Conservation (phyloP, 1,140 invertebrate genomes). For the Parasteatoda tepidariorum region DNA sequence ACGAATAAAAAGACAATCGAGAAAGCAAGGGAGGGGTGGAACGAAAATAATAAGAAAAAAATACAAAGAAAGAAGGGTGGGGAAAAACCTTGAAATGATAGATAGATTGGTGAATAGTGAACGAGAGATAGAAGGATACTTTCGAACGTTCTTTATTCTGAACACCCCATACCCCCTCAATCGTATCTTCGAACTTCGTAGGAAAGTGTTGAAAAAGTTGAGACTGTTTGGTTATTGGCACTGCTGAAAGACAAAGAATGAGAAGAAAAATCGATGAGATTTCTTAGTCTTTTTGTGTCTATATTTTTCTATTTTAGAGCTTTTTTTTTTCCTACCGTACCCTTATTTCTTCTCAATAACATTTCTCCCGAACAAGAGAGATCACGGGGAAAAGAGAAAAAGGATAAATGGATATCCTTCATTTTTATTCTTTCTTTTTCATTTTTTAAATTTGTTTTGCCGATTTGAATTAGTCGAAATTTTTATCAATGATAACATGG, state of each 20-base stretch:
- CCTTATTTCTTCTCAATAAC: slow-evolving; percentile 34
- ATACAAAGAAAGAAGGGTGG: not conserved
- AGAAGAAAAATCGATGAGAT: slow-evolving; percentile 32
- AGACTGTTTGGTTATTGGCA: slow-evolving; percentile 57
- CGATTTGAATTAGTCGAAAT: too few species aligned
- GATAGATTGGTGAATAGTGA: slow-evolving; percentile 59
- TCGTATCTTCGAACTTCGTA: not conserved
- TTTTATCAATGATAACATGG: too few species aligned
- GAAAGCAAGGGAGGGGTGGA: slow-evolving; percentile 9
- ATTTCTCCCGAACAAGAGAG: slow-evolving; percentile 45
- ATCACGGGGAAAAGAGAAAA: not conserved
- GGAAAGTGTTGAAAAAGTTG: slow-evolving; percentile 31
- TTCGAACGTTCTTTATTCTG: not conserved
- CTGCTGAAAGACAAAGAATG: slow-evolving; percentile 52
- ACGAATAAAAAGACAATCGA: slow-evolving; percentile 36
- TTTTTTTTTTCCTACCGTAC: not conserved
- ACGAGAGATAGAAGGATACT: slow-evolving; percentile 37
- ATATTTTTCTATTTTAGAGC: not conserved
- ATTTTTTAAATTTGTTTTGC: too few species aligned
- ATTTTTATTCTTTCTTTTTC: slow-evolving; percentile 32
- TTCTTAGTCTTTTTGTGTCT: slow-evolving; percentile 25
- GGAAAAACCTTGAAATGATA: slow-evolving; percentile 36
- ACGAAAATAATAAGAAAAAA: not conserved
- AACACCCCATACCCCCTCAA: not conserved
- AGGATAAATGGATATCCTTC: slow-evolving; percentile 13